Conservation (phyloP, 2,113 vertebrate genomes). For the Tachuris rubrigastra region DNA sequence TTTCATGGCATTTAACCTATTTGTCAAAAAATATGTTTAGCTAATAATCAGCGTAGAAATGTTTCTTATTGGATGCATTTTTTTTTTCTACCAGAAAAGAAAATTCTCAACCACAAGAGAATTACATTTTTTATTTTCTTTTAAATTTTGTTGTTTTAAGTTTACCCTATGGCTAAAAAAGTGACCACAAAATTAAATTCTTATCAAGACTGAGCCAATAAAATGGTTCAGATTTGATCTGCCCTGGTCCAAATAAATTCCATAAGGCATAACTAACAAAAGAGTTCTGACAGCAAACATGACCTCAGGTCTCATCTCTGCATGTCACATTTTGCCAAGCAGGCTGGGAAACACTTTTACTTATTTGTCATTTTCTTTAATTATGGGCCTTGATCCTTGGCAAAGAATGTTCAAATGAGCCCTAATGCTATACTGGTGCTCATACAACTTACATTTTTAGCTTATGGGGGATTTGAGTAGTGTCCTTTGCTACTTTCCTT, state of each 20-base stretch:
- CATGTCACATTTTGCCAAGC: background rate
- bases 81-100: background rate
- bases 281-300: background rate
- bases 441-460: background rate
- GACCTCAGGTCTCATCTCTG: background rate
- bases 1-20: background rate
- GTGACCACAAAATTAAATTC: background rate
- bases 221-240: background rate
- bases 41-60: background rate
- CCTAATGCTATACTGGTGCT: background rate
- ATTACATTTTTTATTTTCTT: background rate
- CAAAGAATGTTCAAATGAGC: background rate
- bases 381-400: background rate
- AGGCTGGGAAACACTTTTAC: background rate
- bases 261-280: background rate
- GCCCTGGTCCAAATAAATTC: background rate
- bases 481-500: background rate
- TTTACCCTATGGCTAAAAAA: background rate
- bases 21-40: background rate
- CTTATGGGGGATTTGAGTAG: background rate
- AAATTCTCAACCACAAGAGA: background rate
- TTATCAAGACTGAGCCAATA: background rate
- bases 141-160: background rate
- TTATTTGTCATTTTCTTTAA: slow-evolving; percentile 13
- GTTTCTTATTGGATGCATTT: background rate